phyloP scores from a whole-genome alignment of 2,113 vertebrate genomes.

The Eolophus roseicapilla region DNA sequence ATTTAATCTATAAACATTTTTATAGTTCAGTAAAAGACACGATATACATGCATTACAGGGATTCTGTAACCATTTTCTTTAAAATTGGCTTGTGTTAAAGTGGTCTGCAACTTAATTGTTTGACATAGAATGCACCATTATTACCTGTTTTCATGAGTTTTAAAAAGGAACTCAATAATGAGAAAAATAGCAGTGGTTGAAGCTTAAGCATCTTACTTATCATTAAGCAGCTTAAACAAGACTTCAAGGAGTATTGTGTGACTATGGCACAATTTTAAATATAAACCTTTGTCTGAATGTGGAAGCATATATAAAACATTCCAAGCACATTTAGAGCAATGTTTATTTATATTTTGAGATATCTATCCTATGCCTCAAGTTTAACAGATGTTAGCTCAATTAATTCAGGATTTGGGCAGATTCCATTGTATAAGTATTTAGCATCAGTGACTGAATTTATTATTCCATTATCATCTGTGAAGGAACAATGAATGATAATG shows the following conservation, averaged over 20 bases:
- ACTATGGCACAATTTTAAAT: not conserved
- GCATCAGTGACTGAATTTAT: not conserved
- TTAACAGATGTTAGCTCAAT: not conserved
- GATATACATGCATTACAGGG: not conserved
- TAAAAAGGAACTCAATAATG: not conserved
- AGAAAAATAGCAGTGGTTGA: not conserved
- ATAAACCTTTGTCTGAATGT: not conserved
- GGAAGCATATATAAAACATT: not conserved
- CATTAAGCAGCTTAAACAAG: not conserved
- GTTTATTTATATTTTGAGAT: not conserved
- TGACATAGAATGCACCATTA: not conserved
- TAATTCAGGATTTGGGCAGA: not conserved
- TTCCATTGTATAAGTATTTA: not conserved
- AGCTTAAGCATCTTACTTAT: not conserved
- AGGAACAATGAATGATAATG: constrained; percentile 2
- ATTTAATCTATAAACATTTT: not conserved
- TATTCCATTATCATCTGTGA: constrained; percentile 17
- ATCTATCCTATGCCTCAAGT: not conserved
- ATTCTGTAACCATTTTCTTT: not conserved
- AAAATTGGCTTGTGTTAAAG: not conserved
- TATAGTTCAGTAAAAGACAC: not conserved
- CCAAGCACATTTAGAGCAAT: not conserved
- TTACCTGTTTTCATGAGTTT: not conserved
- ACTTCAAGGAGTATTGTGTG: not conserved
- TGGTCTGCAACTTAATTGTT: not conserved